A percentile compares a stretch with the other conserved stretches of the same genome.
Conservation (phyloP, 1,140 invertebrate genomes). For the Bombus affinis region DNA sequence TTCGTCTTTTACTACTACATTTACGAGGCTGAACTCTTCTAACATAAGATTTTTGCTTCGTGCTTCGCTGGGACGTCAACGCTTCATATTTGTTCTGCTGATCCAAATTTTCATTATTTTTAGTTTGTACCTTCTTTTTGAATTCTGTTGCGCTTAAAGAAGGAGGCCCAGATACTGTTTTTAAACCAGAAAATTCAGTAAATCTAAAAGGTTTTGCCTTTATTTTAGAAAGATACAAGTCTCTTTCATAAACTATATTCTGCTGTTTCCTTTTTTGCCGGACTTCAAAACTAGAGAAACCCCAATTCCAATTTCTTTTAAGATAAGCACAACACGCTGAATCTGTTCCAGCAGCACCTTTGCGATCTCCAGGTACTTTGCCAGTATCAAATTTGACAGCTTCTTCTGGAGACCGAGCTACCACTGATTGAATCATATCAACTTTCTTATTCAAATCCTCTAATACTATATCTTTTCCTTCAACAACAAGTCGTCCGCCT, state of each 20-base stretch:
- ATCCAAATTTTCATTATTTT: not conserved
- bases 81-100: slow-evolving; percentile 55
- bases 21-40: slow-evolving; percentile 75
- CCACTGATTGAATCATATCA: slow-evolving; percentile 80
- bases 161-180: slow-evolving; percentile 64
- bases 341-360: slow-evolving; percentile 89
- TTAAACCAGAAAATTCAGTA: slow-evolving; percentile 68
- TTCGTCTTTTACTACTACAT: slow-evolving; percentile 59
- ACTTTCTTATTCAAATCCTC: slow-evolving; percentile 83
- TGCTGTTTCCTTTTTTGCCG: slow-evolving; percentile 8
- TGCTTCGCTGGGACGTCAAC: slow-evolving; percentile 47
- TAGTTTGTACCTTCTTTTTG: slow-evolving; percentile 30
- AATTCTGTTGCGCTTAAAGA: slow-evolving; percentile 55
- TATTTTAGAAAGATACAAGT: slow-evolving; percentile 68
- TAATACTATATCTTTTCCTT: slow-evolving; percentile 82
- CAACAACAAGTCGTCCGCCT: slow-evolving; percentile 81
- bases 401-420: slow-evolving; percentile 79
- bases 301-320: slow-evolving; percentile 87
- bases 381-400: slow-evolving; percentile 83
- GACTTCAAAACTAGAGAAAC: not conserved
- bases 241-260: slow-evolving; percentile 33
- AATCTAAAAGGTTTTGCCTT: slow-evolving; percentile 70
- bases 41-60: slow-evolving; percentile 68
- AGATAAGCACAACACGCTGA: slow-evolving; percentile 87
- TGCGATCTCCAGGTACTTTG: slow-evolving; percentile 87